Evolutionary conservation across 2,113 vertebrate species (phyloP).

Genomic region (Eudyptes chrysolophus): DNA sequence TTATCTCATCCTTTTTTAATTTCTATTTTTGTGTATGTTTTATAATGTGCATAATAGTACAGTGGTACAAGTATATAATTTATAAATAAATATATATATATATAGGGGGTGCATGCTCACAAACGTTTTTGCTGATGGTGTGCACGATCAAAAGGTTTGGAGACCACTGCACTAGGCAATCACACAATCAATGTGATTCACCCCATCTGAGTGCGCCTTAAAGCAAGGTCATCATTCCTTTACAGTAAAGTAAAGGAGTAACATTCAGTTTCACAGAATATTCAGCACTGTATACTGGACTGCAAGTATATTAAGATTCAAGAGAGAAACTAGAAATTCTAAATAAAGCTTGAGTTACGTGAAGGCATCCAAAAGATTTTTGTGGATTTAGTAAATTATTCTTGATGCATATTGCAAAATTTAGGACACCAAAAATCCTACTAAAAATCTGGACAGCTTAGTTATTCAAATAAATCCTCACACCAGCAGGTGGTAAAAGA

Average conservation of each 20-base stretch:
- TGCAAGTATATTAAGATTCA: not conserved
- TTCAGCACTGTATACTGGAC: not conserved
- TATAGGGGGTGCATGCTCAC: not conserved
- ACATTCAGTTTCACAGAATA: not conserved
- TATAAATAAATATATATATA: not conserved
- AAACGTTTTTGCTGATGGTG: not conserved
- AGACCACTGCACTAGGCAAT: not conserved
- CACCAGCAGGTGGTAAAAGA: conserved; percentile 25
- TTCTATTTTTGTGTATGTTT: not conserved
- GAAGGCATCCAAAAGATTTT: not conserved
- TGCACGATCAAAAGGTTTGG: not conserved
- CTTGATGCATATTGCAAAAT: not conserved
- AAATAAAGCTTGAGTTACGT: not conserved
- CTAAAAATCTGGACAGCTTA: conserved; percentile 30
- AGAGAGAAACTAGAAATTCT: not conserved
- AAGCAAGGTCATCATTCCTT: not conserved
- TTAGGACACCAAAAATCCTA: not conserved
- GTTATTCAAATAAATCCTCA: conserved; percentile 44
- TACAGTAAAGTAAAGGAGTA: not conserved
- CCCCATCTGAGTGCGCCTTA: no score
- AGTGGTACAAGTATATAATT: not conserved
- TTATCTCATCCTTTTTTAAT: not conserved
- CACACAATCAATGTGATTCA: not conserved
- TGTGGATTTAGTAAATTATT: conserved; percentile 20
- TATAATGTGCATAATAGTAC: not conserved